Base-by-base conservation (phyloP, 1,140 invertebrate genomes). In the Teleogryllus occipitalis region DNA sequence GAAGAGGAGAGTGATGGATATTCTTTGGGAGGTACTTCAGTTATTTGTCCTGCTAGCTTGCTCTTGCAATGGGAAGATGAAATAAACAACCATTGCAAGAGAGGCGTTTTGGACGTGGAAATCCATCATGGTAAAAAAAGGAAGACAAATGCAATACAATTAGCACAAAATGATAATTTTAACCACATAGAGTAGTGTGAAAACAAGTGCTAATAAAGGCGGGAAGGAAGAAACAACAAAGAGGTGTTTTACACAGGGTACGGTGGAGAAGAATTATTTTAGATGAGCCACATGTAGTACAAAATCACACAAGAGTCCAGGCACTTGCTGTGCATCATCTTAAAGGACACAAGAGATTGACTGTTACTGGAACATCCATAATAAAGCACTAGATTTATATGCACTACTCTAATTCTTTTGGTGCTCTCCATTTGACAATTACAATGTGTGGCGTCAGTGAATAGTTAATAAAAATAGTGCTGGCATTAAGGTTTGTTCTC, bases 331-430 rank as follows among this genome's bases (percentile, higher is more conserved):
- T 93, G 0, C 94, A 91, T 84, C 84, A 85, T 14, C 84, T 98
- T 7, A 82, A 82, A 0, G 90, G 88, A 0, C 86, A 85, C 75
- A 88, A 90, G 47, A 89, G 95, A 74, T 98, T 96, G 96, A 92
- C 91, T 0, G 87, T 99, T 1, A 97, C 97, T 8, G 97, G 97
- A 14, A 99, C 97, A 0, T 99, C 78, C 97, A 99, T 82, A 99
- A 99, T 85, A 94, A 96, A 85, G 92, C 96, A 83, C 84, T 93
- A 72, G 96, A 98, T 87, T 88, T 98, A 27, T 98, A 93, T 87
- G 92, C 96, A 0, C 86, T 98, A 22, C 84, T 98, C 0, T 95
- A 95, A 84, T 98, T 96, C 86, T 84, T 97, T 0, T 87, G 90
- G 22, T 95, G 93, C 84, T 89, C 92, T n/a, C 96, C 96, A 2